These are phyloP conservation scores for Pollimyrus isidori DNA, from an alignment of 2,113 vertebrate species.

Conservation along the genomic window DNA sequence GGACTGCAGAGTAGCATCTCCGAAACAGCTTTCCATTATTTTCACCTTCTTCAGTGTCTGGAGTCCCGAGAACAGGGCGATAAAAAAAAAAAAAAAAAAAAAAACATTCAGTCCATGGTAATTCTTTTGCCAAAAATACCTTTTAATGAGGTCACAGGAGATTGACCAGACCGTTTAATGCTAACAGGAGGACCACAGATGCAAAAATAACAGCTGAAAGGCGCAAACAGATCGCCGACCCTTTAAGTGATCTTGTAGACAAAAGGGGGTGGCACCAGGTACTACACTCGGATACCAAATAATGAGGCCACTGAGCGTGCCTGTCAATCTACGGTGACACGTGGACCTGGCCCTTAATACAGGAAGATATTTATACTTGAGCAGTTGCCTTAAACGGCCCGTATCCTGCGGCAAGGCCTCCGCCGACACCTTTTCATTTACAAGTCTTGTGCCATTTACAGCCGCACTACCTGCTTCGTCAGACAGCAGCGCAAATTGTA, in stretches of 20 bases:
- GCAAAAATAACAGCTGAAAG: slow-evolving; percentile 2
- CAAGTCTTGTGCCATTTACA: neutral
- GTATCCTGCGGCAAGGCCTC: neutral
- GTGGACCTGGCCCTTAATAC: neutral
- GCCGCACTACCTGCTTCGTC: neutral
- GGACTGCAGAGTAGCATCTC: neutral
- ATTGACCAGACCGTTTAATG: neutral
- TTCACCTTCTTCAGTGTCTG: neutral
- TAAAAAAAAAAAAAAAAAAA: neutral
- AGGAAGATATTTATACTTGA: neutral
- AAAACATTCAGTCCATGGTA: neutral
- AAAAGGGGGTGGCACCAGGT: neutral
- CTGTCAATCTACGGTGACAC: neutral
- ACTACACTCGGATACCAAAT: neutral
- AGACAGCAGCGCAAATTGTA: neutral
- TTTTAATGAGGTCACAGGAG: neutral
- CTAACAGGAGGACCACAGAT: neutral
- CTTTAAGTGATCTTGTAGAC: neutral
- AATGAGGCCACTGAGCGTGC: neutral
- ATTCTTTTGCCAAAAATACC: neutral
- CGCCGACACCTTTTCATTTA: neutral
- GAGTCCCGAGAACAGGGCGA: neutral
- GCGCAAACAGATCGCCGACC: neutral
- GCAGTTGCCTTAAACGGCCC: neutral
- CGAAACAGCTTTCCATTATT: neutral